Percentiles rank a stretch among this genome's conserved stretches.
Evolutionary conservation across 1,140 invertebrate species (phyloP).

Genomic region (Orchestia grillus): DNA sequence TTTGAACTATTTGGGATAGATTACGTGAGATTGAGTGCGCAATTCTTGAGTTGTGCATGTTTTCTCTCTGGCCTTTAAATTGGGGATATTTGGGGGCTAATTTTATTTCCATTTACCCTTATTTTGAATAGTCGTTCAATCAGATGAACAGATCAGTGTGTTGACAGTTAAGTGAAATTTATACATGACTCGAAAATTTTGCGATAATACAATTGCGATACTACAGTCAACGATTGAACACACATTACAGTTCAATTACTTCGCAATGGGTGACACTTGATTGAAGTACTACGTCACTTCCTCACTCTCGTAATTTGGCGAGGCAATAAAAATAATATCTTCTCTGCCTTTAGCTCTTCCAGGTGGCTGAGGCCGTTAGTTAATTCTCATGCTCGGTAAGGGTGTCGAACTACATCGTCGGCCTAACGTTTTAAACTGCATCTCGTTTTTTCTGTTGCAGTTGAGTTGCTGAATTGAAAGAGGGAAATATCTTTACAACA

Average conservation of each 20-base stretch:
- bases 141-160: background rate
- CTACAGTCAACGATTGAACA: background rate
- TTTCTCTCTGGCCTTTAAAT: background rate
- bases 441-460: too few species aligned
- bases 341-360: too few species aligned
- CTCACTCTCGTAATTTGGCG: too few species aligned
- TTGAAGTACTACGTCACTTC: background rate
- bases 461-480: too few species aligned
- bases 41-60: background rate
- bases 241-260: background rate
- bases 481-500: too few species aligned
- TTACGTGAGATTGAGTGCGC: background rate
- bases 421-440: too few species aligned
- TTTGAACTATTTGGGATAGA: background rate
- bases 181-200: too few species aligned
- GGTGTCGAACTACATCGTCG: too few species aligned
- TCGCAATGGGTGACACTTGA: background rate
- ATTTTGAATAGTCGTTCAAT: background rate
- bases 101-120: background rate
- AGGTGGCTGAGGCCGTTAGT: too few species aligned
- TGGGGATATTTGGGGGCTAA: background rate
- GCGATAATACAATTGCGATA: background rate
- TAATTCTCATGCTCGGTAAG: too few species aligned
- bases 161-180: too few species aligned
- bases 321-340: too few species aligned